phyloP scores from a whole-genome alignment of 2,113 vertebrate species.

The Noturus placidus region DNA sequence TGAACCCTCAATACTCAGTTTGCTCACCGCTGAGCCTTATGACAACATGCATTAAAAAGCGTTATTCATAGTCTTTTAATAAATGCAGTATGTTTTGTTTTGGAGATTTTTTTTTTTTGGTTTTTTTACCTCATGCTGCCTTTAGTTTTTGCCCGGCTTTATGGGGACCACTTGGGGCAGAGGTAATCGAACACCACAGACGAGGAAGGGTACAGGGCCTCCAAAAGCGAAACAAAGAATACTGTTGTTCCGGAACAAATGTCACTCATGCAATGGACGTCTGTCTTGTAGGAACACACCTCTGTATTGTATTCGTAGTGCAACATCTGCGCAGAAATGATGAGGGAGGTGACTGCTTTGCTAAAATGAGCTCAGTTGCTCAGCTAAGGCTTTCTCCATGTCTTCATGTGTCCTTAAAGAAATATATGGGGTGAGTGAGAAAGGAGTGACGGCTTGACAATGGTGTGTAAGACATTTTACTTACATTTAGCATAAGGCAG shows the following conservation, averaged over 20 bases:
- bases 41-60: conserved; percentile 45
- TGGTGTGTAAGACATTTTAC: conserved; percentile 2
- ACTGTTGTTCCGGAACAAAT: conserved; percentile 60
- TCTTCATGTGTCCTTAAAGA: not conserved
- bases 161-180: conserved; percentile 56
- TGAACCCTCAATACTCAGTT: conserved; percentile 33
- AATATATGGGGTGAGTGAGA: not conserved
- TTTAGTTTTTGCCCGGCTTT: conserved; percentile 35
- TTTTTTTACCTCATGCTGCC: conserved; percentile 34
- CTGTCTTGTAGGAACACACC: conserved; percentile 47
- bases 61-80: conserved; percentile 59
- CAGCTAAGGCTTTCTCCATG: not conserved
- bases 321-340: not conserved
- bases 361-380: conserved; percentile 55
- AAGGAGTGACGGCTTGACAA: not conserved
- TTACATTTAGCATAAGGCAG: not conserved
- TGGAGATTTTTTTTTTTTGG: no score
- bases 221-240: conserved; percentile 57
- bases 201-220: conserved; percentile 44
- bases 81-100: conserved; percentile 51
- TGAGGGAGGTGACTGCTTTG: conserved; percentile 49
- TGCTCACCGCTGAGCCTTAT: conserved; percentile 27
- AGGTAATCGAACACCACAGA: conserved; percentile 56
- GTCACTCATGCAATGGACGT: conserved; percentile 59
- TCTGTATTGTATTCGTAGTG: conserved; percentile 28